Conservation (phyloP, 35 echinoderm and acorn worm species). For the Stichopus chloronotus region DNA sequence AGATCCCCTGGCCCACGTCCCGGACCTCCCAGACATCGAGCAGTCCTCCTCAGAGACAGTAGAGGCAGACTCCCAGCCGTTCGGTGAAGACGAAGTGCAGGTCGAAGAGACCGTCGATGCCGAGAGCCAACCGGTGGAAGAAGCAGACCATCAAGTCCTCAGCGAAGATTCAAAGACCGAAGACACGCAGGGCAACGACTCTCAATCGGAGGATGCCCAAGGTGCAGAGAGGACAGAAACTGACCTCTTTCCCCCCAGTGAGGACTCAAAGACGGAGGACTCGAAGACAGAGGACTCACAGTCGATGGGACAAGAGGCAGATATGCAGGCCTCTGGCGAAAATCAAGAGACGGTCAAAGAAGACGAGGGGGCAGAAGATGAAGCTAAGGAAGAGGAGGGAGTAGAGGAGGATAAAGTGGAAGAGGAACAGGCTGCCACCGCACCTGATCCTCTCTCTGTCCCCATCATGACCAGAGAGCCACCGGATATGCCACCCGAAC, state of each 20-base stretch:
- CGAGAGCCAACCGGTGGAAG: background rate
- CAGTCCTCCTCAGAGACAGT: conserved; percentile 44
- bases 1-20: conserved; percentile 41
- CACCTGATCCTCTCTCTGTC: conserved; percentile 34
- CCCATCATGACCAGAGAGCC: conserved; percentile 48
- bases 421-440: background rate
- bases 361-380: conserved; percentile 44
- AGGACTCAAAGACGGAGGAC: conserved; percentile 23
- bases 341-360: conserved; percentile 10
- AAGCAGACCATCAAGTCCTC: background rate
- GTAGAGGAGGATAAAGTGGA: conserved; percentile 38
- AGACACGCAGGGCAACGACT: conserved; percentile 15
- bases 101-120: background rate
- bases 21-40: conserved; percentile 56
- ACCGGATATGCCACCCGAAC: conserved; percentile 59
- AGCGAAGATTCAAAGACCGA: background rate
- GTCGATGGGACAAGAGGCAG: background rate
- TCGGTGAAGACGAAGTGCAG: conserved; percentile 13
- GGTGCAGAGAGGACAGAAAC: background rate
- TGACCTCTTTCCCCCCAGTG: background rate
- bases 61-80: conserved; percentile 48
- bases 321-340: background rate
- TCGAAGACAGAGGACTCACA: conserved; percentile 28
- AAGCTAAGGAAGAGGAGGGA: background rate
- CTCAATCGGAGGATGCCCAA: conserved; percentile 13